A percentile compares a stretch with the other conserved stretches of the same genome.
These are phyloP conservation scores for Psilopogon haemacephalus DNA, from an alignment of 2,113 vertebrate species.

Conservation along the genomic window DNA sequence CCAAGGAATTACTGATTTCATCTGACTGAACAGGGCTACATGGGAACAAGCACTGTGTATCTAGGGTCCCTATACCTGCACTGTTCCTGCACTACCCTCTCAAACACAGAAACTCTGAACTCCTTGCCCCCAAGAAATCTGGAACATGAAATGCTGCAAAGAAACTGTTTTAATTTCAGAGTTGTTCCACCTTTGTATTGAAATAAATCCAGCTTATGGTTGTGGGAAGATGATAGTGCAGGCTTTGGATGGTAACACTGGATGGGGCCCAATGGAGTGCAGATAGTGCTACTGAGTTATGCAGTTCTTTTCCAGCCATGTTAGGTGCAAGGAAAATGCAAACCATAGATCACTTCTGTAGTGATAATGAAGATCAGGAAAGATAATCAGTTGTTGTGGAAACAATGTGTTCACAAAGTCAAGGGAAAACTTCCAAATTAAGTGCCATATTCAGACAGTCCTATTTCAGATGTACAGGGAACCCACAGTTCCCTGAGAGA, in stretches of 20 bases:
- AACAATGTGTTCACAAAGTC: neutral
- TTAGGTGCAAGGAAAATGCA: neutral
- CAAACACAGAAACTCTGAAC: neutral
- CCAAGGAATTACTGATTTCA: neutral
- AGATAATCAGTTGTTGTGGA: neutral
- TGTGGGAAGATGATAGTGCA: neutral
- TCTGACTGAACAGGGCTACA: neutral
- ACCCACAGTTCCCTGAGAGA: neutral
- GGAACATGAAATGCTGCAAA: neutral
- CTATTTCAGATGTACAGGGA: slow-evolving; percentile 29
- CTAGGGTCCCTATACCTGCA: neutral
- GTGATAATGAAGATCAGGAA: neutral
- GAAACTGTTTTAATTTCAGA: neutral
- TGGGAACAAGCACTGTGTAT: neutral
- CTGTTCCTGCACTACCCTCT: neutral
- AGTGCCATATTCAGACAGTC: neutral
- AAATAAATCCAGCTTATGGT: neutral
- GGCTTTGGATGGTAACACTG: neutral
- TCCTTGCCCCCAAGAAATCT: neutral
- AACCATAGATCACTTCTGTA: neutral
- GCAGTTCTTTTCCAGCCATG: neutral
- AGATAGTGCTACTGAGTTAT: neutral
- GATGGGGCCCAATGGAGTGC: neutral
- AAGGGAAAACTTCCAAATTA: neutral
- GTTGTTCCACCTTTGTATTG: neutral